Conservation (phyloP, 2,888 invertebrate genomes). For the Orthosia cruda region DNA sequence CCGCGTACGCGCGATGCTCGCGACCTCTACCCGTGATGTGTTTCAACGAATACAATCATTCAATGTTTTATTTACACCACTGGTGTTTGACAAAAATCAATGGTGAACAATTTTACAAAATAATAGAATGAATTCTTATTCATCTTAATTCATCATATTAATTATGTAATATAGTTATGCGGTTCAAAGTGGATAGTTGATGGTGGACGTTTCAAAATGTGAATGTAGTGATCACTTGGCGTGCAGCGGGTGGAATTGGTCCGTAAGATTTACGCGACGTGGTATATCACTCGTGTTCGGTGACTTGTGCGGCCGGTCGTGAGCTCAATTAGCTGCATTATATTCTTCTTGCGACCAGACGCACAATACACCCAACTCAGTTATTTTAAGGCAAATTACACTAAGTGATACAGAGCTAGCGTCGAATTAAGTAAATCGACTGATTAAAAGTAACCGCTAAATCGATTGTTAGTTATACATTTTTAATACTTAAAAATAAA, state of each 20-base stretch:
- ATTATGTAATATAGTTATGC: slow-evolving; percentile 34
- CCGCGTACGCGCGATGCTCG: slow-evolving; percentile 1
- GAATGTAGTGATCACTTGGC: slow-evolving; percentile 57
- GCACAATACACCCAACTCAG: slow-evolving; percentile 35
- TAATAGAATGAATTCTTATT: not conserved
- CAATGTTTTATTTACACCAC: slow-evolving; percentile 20
- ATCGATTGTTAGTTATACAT: slow-evolving; percentile 61
- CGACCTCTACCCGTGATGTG: not conserved
- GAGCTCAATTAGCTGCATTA: slow-evolving; percentile 58
- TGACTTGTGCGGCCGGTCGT: slow-evolving; percentile 42
- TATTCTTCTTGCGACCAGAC: slow-evolving; percentile 42
- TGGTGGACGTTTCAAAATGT: slow-evolving; percentile 52
- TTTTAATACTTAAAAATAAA: slow-evolving; percentile 9
- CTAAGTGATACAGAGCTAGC: slow-evolving; percentile 67
- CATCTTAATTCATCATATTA: not conserved
- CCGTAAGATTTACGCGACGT: slow-evolving; percentile 54
- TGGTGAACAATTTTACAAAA: slow-evolving; percentile 23
- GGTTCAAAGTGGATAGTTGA: slow-evolving; percentile 61
- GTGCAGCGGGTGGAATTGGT: slow-evolving; percentile 49
- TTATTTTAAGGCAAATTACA: slow-evolving; percentile 63
- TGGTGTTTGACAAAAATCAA: slow-evolving; percentile 21
- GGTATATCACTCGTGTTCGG: slow-evolving; percentile 46
- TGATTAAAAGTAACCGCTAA: slow-evolving; percentile 75
- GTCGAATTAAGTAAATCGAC: slow-evolving; percentile 76
- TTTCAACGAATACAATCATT: slow-evolving; percentile 9